phyloP scores from a whole-genome alignment of 2,113 vertebrate species.

The Gadus macrocephalus region DNA sequence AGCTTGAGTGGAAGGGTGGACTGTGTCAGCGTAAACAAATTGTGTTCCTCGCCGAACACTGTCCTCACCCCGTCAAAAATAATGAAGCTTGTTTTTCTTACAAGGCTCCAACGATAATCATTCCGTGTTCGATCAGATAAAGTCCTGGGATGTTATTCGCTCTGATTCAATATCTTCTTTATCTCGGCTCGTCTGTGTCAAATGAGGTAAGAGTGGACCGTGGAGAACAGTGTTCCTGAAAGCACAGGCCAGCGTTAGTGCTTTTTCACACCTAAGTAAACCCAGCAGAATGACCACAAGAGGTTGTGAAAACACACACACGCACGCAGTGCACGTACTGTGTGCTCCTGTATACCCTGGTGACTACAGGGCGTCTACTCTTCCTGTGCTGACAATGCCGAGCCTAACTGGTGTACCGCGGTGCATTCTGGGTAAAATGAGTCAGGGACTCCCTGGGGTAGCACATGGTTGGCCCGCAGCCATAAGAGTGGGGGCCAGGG shows the following conservation, averaged over 20 bases:
- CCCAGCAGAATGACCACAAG: too few species aligned
- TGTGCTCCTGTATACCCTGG: slow-evolving; percentile 39
- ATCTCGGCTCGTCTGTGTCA: too few species aligned
- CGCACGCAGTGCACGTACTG: background rate
- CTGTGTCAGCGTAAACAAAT: slow-evolving; percentile 4
- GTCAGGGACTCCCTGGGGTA: slow-evolving; percentile 3
- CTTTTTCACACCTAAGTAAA: too few species aligned
- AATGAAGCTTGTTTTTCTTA: too few species aligned
- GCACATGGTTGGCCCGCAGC: slow-evolving; percentile 16
- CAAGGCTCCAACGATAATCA: too few species aligned
- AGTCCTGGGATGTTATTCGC: too few species aligned
- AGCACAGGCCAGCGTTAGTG: too few species aligned
- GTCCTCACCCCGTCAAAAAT: background rate
- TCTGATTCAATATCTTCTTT: too few species aligned
- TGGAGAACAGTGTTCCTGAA: too few species aligned
- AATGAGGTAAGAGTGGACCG: too few species aligned
- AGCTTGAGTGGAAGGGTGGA: background rate
- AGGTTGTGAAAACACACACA: background rate
- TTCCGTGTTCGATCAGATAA: too few species aligned
- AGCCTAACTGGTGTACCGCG: slow-evolving; percentile 43
- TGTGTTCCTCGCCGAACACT: background rate
- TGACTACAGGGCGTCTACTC: slow-evolving; percentile 34
- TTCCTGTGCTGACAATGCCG: too few species aligned
- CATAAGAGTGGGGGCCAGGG: slow-evolving; percentile 32
- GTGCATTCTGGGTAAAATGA: slow-evolving; percentile 38